Evolutionary conservation across 2,113 vertebrate genomes (phyloP).

Genomic region (Ammospiza nelsoni): DNA sequence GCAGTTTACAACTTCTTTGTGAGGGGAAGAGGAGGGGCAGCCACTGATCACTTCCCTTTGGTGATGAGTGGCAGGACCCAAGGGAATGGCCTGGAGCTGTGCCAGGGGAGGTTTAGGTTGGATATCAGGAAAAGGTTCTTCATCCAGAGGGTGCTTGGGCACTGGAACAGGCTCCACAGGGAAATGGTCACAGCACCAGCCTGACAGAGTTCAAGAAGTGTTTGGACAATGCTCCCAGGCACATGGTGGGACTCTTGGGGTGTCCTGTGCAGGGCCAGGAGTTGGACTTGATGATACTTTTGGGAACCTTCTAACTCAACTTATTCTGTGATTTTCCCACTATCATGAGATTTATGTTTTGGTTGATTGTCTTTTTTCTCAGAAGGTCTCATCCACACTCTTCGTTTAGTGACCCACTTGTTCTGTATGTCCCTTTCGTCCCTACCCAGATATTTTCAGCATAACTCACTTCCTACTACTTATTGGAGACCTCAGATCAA

Average conservation of each 20-base stretch:
- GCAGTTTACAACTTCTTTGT: neutral
- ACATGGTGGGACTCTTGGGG: too few species aligned
- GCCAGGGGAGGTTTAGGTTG: neutral
- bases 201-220: neutral
- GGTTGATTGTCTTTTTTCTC: neutral
- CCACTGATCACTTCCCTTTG: neutral
- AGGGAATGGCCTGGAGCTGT: neutral
- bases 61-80: neutral
- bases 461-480: neutral
- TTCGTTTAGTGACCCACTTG: neutral
- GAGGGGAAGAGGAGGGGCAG: neutral
- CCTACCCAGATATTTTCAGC: neutral
- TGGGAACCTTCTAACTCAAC: neutral
- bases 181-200: neutral
- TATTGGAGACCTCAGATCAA: neutral
- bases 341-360: neutral
- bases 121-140: neutral
- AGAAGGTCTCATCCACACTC: neutral
- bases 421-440: neutral
- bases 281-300: neutral
- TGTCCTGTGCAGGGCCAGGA: fast-evolving
- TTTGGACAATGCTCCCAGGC: neutral
- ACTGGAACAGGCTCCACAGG: neutral
- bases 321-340: neutral
- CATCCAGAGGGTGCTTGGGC: fast-evolving